phyloP scores from a whole-genome alignment of 1,140 invertebrate genomes.

The Drosophila pandora region DNA sequence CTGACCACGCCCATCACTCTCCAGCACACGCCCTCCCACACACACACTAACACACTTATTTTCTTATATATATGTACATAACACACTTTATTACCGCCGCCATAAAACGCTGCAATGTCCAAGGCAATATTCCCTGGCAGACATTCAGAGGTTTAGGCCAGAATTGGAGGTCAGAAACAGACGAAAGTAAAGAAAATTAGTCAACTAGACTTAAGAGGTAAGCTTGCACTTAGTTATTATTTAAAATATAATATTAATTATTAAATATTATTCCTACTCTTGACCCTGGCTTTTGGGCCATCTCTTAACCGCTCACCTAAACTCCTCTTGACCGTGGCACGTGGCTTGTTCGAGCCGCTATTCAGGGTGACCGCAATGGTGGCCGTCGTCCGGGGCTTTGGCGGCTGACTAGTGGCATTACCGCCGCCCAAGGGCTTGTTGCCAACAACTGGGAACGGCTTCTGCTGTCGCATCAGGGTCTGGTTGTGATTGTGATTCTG shows the following conservation, averaged over 20 bases:
- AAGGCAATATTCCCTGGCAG: slow-evolving; percentile 33
- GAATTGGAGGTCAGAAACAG: background rate
- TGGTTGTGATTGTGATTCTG: slow-evolving; percentile 13
- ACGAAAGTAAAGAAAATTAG: slow-evolving; percentile 6
- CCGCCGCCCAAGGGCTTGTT: slow-evolving; percentile 31
- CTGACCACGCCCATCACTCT: slow-evolving; percentile 46
- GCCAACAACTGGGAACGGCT: slow-evolving; percentile 49
- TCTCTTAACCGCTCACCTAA: slow-evolving; percentile 60
- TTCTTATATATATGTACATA: slow-evolving; percentile 13
- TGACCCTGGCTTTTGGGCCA: background rate
- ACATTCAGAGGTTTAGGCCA: slow-evolving; percentile 6
- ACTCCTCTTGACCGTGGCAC: slow-evolving; percentile 78
- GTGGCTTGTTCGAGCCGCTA: slow-evolving; percentile 68
- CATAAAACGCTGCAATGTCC: slow-evolving; percentile 49
- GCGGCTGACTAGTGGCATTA: background rate
- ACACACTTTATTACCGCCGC: slow-evolving; percentile 50
- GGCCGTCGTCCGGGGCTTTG: slow-evolving; percentile 69
- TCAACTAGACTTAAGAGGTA: background rate
- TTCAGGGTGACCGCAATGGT: slow-evolving; percentile 73
- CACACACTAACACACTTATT: slow-evolving; percentile 9
- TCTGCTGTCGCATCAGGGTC: slow-evolving; percentile 40
- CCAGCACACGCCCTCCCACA: slow-evolving; percentile 3
- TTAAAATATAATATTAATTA: background rate
- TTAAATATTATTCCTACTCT: background rate
- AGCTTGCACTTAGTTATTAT: no score